Conservation (phyloP, 2,113 vertebrate species). For the Uria lomvia region DNA sequence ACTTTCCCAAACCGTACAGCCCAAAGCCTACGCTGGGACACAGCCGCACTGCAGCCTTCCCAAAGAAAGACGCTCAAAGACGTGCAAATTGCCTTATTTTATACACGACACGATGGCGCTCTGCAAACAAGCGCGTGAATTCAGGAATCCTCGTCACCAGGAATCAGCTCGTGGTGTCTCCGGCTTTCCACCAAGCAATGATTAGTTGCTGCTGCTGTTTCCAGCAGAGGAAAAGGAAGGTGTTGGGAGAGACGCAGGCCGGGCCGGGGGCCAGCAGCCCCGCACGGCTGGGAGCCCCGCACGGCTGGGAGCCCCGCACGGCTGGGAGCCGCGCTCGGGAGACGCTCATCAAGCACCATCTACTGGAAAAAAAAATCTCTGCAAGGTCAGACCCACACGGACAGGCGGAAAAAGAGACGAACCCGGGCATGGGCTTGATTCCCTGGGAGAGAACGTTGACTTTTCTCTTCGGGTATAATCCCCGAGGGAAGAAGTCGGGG, state of each 20-base stretch:
- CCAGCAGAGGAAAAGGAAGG: neutral
- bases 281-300: too few relatives aligned
- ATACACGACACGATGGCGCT: neutral
- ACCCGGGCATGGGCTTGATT: rapidly evolving
- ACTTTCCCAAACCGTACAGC: neutral
- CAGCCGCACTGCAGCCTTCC: neutral
- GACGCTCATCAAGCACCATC: constrained; percentile 55
- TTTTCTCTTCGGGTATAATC: neutral
- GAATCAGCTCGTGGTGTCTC: neutral
- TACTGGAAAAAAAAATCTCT: neutral
- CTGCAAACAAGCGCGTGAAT: neutral
- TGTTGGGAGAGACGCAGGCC: neutral
- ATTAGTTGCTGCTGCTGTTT: neutral
- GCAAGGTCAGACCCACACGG: neutral
- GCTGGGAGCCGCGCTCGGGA: neutral
- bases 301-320: neutral
- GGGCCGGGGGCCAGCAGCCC: neutral
- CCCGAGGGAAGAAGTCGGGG: neutral
- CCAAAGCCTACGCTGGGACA: neutral
- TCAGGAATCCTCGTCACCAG: neutral
- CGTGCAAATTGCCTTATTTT: neutral
- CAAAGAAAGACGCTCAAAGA: neutral
- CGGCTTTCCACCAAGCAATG: neutral
- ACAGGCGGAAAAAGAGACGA: neutral
- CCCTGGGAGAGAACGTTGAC: neutral